These are phyloP conservation scores for Borostomias antarcticus DNA, from an alignment of 2,797 vertebrate genomes.

Conservation along the genomic window DNA sequence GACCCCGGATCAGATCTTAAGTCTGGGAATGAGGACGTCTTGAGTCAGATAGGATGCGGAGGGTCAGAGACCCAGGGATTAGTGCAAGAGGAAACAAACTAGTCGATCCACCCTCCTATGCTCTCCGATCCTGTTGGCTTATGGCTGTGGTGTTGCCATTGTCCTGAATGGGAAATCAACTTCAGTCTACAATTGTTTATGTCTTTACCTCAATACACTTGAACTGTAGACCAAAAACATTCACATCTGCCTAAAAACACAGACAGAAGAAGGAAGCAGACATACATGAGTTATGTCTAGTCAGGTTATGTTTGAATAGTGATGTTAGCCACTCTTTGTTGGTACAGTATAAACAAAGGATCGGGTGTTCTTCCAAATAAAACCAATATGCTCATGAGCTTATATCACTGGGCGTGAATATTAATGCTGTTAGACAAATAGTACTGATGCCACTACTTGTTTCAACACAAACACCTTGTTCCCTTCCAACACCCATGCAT, in stretches of 20 bases:
- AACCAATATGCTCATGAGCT: constrained; percentile 30
- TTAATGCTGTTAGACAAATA: constrained; percentile 30
- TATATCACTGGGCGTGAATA: constrained; percentile 46
- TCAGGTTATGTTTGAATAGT: constrained; percentile 35
- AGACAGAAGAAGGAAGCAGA: constrained; percentile 29
- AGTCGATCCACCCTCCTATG: constrained; percentile 36
- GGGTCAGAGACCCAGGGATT: constrained; percentile 32
- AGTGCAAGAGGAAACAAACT: constrained; percentile 47
- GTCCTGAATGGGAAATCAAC: constrained; percentile 31
- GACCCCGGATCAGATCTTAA: constrained; percentile 70
- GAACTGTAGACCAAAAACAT: constrained; percentile 20
- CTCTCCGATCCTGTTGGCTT: constrained; percentile 31
- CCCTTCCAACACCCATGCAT: neutral
- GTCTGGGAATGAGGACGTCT: constrained; percentile 55
- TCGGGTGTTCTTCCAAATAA: constrained; percentile 37
- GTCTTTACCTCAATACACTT: constrained; percentile 28
- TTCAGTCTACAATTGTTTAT: constrained; percentile 17
- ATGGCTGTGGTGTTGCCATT: constrained; percentile 32
- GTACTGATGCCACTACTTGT: constrained; percentile 39
- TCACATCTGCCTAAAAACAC: constrained; percentile 8
- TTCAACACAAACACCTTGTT: constrained; percentile 53
- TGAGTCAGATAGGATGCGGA: constrained; percentile 31
- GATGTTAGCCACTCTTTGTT: constrained; percentile 25
- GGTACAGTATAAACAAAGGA: constrained; percentile 49
- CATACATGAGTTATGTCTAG: constrained; percentile 38